Percentiles rank a stretch among this genome's conserved stretches.
These are phyloP conservation scores for Albula goreensis DNA, from an alignment of 2,113 vertebrate genomes.

Conservation along the genomic window DNA sequence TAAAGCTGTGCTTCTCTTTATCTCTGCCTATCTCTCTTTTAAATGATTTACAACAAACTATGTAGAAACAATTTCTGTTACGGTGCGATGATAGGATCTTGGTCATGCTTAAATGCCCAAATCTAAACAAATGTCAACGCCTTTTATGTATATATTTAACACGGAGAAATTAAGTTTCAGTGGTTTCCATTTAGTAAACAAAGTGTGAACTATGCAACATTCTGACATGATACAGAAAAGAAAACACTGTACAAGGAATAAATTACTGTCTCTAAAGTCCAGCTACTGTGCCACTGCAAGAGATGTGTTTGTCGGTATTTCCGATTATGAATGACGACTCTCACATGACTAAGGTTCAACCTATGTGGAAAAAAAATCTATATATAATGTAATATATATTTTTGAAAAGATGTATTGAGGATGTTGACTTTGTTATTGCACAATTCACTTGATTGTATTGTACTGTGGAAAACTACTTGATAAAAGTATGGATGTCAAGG, in stretches of 20 bases:
- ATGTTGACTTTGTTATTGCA: conserved; percentile 65
- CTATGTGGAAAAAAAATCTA: conserved; percentile 39
- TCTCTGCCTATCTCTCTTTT: conserved; percentile 19
- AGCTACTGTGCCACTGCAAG: conserved; percentile 30
- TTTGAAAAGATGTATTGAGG: conserved; percentile 48
- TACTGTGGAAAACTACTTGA: conserved; percentile 66
- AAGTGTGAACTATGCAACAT: conserved; percentile 76
- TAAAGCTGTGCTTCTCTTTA: conserved; percentile 38
- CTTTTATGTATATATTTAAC: conserved; percentile 19
- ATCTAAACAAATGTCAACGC: background rate
- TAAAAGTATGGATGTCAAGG: conserved; percentile 52
- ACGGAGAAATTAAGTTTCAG: conserved; percentile 15
- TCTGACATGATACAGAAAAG: conserved; percentile 36
- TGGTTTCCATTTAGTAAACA: conserved; percentile 41
- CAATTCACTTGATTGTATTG: conserved; percentile 77
- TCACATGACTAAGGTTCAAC: conserved; percentile 43
- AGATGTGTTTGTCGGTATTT: conserved; percentile 27
- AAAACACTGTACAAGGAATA: conserved; percentile 15
- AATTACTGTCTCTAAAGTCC: conserved; percentile 35
- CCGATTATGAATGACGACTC: conserved; percentile 43
- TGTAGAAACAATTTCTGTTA: conserved; percentile 16
- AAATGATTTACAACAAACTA: background rate
- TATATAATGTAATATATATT: conserved; percentile 54
- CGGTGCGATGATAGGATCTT: background rate
- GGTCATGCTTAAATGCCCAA: background rate